phyloP scores from a whole-genome alignment of 2,113 vertebrate species.

The Nestor notabilis region DNA sequence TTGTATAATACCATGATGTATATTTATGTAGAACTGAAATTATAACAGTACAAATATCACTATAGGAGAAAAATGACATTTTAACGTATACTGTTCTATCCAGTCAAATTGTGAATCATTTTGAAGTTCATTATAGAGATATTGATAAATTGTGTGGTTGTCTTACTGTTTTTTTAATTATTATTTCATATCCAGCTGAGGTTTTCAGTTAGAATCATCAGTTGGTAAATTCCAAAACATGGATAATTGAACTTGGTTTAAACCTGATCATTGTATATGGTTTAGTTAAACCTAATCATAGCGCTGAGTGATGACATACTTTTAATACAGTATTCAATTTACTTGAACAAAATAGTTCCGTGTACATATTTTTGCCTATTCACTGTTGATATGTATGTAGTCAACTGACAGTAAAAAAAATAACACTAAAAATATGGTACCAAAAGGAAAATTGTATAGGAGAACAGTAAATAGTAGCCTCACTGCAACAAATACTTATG shows the following conservation, averaged over 20 bases:
- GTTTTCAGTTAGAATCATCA: constrained; percentile 83
- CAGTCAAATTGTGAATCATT: constrained; percentile 92
- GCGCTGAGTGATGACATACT: constrained; percentile 88
- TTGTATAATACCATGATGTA: constrained; percentile 85
- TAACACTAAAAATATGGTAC: constrained; percentile 87
- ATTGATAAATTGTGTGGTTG: constrained; percentile 96
- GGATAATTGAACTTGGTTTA: constrained; percentile 82
- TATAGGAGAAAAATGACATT: constrained; percentile 79
- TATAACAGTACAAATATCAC: constrained; percentile 80
- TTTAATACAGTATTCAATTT: constrained; percentile 95
- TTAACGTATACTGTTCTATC: constrained; percentile 84
- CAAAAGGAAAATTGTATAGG: constrained; percentile 85
- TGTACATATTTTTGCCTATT: constrained; percentile 98
- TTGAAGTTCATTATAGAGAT: constrained; percentile 97
- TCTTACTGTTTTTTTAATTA: constrained; percentile 98
- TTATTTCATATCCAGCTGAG: constrained; percentile 87
- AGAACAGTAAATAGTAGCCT: constrained; percentile 82
- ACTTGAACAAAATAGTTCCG: constrained; percentile 87
- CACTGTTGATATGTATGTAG: constrained; percentile 97
- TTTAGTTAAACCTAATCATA: constrained; percentile 87
- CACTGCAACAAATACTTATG: constrained; percentile 88
- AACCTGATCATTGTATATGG: constrained; percentile 84
- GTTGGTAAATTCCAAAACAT: constrained; percentile 80
- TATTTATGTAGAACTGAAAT: constrained; percentile 85
- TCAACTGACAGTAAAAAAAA: constrained; percentile 78